Conservation (phyloP, 1,140 invertebrate genomes). For the Argopecten irradians region DNA sequence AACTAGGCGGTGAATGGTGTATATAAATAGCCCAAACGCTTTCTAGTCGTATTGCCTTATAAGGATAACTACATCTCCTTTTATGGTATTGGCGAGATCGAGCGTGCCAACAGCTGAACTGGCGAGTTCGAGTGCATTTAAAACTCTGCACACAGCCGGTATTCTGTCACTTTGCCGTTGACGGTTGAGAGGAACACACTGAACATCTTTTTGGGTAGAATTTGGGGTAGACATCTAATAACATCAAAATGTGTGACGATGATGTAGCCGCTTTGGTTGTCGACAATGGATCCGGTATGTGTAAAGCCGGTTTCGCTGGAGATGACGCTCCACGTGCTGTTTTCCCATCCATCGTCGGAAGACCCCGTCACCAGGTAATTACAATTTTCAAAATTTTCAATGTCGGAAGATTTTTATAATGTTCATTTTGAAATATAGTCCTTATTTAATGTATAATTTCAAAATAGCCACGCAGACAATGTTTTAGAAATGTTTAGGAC, state of each 20-base stretch:
- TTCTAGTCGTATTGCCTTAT: conserved; percentile 22
- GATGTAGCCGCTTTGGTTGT: conserved; percentile 75
- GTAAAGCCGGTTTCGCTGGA: conserved; percentile 93
- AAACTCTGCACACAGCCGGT: neutral
- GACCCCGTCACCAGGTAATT: conserved; percentile 83
- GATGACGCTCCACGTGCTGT: conserved; percentile 92
- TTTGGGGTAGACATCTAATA: conserved; percentile 6
- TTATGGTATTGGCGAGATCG: conserved; percentile 15
- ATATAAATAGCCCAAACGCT: conserved; percentile 10
- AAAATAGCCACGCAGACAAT: too few relatives aligned
- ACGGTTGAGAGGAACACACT: conserved; percentile 13
- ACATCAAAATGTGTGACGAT: conserved; percentile 78
- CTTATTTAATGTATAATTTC: too few relatives aligned
- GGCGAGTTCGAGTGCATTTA: neutral
- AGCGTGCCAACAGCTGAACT: conserved; percentile 5
- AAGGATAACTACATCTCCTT: conserved; percentile 21
- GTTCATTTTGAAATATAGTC: too few relatives aligned
- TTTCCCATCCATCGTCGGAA: conserved; percentile 90
- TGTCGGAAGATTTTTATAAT: too few relatives aligned
- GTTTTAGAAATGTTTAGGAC: too few relatives aligned
- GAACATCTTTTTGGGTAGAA: neutral
- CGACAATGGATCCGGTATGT: conserved; percentile 94
- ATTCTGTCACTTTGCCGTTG: conserved; percentile 15
- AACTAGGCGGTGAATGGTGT: conserved; percentile 7
- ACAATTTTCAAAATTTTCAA: neutral